These are phyloP conservation scores for human (Homo sapiens) DNA, from an alignment of 2,113 vertebrate genomes.

Conservation along the genomic window GRCh38 chr5:107735501-107736000, in stretches of 20 bases:
- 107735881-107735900: conserved; percentile 37
- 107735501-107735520: conserved; percentile 46
- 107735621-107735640: conserved; percentile 18
- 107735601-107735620: conserved; percentile 48
- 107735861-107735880: conserved; percentile 60
- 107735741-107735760: conserved; percentile 77
- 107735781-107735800: conserved; percentile 62
- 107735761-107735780: conserved; percentile 65
- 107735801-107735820: conserved; percentile 59
- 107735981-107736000: not conserved
- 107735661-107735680: not conserved
- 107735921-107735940: conserved; percentile 53
- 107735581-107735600: conserved; percentile 31
- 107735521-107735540: conserved; percentile 41
- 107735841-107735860: conserved; percentile 73
- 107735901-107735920: conserved; percentile 20
- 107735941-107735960: conserved; percentile 22
- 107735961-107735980: not conserved
- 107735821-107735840: conserved; percentile 78
- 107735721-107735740: conserved; percentile 41
- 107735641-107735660: conserved; percentile 41
- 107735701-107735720: conserved; percentile 60
- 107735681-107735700: conserved; percentile 52
- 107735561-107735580: conserved; percentile 48
- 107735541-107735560: conserved; percentile 42